Evolutionary conservation across 2,888 invertebrate genomes (phyloP), one percentile per base, ranked within the genome.

Genomic region (Drosophila ustulata): DNA sequence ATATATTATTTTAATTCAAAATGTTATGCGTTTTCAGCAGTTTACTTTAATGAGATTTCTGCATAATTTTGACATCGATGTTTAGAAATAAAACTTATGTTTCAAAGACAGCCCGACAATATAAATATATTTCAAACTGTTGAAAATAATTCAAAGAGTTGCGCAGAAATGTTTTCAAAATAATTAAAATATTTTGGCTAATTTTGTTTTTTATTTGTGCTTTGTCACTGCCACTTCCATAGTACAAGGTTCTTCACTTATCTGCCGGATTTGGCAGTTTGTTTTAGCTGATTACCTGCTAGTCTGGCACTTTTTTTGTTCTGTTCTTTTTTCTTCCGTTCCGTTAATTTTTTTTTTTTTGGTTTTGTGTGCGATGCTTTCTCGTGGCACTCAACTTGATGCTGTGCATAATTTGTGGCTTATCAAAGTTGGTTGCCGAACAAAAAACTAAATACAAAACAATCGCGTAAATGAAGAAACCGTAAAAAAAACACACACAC

Each of bases 241-340:
- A n/a, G 72, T 66, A 26, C 41, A 23, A 64, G 66, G 52, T 68
- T 65, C 63, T 61, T 61, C 53, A 50, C 46, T 78, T 73, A 51
- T 46, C 46, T 41, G 43, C 25, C 73, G 51, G 25, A 71, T 59
- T 34, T 63, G 58, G 59, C 56, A 26, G 52, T 64, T 67, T 71
- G 58, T 71, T 75, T 57, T 57, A 67, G 72, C 49, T 78, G 78
- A 75, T 75, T 78, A 61, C 51, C 46, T 57, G 66, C 39, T 55
- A 50, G 50, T 18, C 34, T 45, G 73, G 57, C 52, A 47, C 13
- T 50, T 74, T 57, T 57, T 43, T 8, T 53, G 18, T 18, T 37
- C n/a, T 43, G 9, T 7, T 7, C 25, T 25, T 28, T 37, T 28
- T n/a, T 37, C 28, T 28, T 28, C 28, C 7, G 9, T 13, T 26